Evolutionary conservation across 1,140 invertebrate genomes (phyloP), one percentile per base, ranked within the genome.

Genomic region (Diorhabda elongata): DNA sequence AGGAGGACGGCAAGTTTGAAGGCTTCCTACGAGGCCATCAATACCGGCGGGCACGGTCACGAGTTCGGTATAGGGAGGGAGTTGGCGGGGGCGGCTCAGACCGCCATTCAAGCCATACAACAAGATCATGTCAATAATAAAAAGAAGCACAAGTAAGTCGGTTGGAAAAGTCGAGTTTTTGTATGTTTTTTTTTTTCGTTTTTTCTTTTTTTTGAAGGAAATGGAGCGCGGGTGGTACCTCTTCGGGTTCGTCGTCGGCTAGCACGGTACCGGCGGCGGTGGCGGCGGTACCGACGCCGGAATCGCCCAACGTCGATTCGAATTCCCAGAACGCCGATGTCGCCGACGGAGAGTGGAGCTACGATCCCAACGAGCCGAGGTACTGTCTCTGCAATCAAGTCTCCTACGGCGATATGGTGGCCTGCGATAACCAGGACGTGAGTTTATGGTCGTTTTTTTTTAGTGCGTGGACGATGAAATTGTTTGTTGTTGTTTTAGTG

Each of bases 301-400:
- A 74, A 61, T 78, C 76, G n/a, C 74, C 76, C 0, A 62, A 73
- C 11, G 71, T 76, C 4, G 76, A 77, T 47, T 73, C 71, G 3
- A 64, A 67, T 3, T 73, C 77, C 8, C 75, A 76, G 44, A 69
- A 64, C 62, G 63, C 69, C 1, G 78, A 79, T 64, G 74, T 75
- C 2, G 73, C 73, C 3, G 78, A 78, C 52, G 82, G 83, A 4
- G 85, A 86, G 61, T 94, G 92, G 92, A 89, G 89, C 0, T 93
- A 92, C 74, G 94, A 96, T 84, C 93, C 94, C 3, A 94, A 95
- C 78, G 96, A 98, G 83, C 96, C 95, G 7, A 87, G 96, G 74
- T 99, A 98, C 82, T 99, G 97, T 83, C 89, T 97, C 75, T 99
- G 97, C 83, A 98, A 98, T 84, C 94, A 98, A 84, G 95, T 98